Conservation (phyloP, 2,797 vertebrate genomes). For the Xiphorhynchus erythropygius region DNA sequence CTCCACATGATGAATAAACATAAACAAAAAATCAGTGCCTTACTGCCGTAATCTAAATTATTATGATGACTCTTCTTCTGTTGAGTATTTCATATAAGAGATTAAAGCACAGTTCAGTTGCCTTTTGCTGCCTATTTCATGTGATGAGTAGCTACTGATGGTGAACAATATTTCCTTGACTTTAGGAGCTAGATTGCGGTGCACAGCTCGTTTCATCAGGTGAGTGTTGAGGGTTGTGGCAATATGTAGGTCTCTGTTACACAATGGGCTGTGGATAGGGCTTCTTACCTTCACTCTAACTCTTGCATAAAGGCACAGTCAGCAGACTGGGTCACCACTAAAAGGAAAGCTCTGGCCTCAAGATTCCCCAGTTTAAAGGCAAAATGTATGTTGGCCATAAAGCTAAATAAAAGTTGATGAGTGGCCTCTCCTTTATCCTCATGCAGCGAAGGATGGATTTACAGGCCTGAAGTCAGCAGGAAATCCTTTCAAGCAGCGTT, state of each 20-base stretch:
- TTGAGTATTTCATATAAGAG: background rate
- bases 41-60: background rate
- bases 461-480: constrained; percentile 7
- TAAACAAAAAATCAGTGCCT: background rate
- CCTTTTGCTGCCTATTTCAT: background rate
- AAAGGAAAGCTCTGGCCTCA: background rate
- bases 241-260: background rate
- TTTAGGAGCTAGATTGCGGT: background rate
- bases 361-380: background rate
- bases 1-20: background rate
- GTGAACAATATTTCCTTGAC: background rate
- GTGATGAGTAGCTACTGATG: background rate
- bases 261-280: background rate
- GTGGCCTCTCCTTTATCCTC: background rate
- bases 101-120: background rate
- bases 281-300: background rate
- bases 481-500: constrained; percentile 20
- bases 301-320: background rate
- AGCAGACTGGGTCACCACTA: background rate
- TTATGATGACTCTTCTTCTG: background rate
- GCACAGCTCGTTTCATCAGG: background rate
- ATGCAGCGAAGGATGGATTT: background rate
- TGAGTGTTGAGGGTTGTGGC: background rate
- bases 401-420: background rate
- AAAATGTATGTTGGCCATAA: background rate